Base-by-base conservation (phyloP, 1,140 invertebrate species). In the Orchestia grillus region DNA sequence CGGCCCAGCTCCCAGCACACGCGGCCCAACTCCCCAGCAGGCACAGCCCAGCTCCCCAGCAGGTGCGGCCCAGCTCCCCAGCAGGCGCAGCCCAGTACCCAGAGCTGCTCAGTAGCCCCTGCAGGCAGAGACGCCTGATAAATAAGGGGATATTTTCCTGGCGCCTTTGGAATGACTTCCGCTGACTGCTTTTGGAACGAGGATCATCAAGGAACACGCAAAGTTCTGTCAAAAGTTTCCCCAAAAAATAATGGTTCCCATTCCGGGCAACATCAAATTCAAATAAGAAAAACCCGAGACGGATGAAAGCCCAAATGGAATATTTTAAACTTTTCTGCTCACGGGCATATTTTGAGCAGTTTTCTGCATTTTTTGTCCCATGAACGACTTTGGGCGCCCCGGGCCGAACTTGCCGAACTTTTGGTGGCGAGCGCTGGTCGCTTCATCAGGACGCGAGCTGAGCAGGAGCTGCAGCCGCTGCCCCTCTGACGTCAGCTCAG, bases 291-390 rank as follows among this genome's bases (percentile, higher is more conserved):
- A 94, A 94, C 44, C 44, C 44, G 47, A 94, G 92, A 94, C 43
- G 92, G 92, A 94, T 94, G 92, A 94, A 47, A 94, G 92, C 92
- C 92, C 92, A 94, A 94, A 94, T 94, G 92, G 92, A 94, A 94
- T 94, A 94, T 94, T 94, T 94, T 94, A 94, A 94, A 94, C 92
- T 94, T 94, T 94, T 94, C 43, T 47, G 40, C 92, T 94, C 92
- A 94, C 92, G 3, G 92, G 92, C 92, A 94, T 94, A 94, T 94
- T 94, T 94, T 94, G 44, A 47, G 92, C 43, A 90, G 44, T 94
- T 94, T 94, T 94, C 44, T 94, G 92, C 44, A 44, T 44, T 45
- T 47, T 47, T 94, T 94, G 92, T 40, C 44, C 92, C 88, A 42
- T 94, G 44, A 94, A 40, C 36, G 92, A 94, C 92, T 94, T 94